A percentile compares a stretch with the other conserved stretches of the same genome.
phyloP scores from a whole-genome alignment of 1,140 invertebrate species.

The Lerema accius region DNA sequence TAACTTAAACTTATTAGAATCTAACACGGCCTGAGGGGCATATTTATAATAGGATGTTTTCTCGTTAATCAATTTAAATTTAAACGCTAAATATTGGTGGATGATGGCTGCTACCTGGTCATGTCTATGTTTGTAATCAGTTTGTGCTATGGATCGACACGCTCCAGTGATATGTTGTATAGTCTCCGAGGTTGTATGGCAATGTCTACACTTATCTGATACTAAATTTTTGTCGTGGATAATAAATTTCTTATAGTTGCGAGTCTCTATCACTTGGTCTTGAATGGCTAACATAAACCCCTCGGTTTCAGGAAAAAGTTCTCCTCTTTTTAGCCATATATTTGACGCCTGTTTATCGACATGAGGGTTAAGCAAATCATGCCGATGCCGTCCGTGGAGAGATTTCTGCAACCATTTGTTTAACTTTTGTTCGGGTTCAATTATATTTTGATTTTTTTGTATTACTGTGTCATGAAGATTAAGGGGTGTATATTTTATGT shows the following conservation, averaged over 20 bases:
- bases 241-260: constrained; percentile 9
- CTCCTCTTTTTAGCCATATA: not conserved
- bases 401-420: not conserved
- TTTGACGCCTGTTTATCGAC: not conserved
- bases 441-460: not conserved
- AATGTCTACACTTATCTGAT: constrained; percentile 6
- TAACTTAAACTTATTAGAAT: not conserved
- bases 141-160: constrained; percentile 9
- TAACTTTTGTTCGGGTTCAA: not conserved
- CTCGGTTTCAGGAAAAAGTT: not conserved
- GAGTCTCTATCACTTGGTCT: constrained; percentile 31
- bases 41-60: constrained; percentile 11
- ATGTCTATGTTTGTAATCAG: constrained; percentile 35
- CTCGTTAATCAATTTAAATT: constrained; percentile 23
- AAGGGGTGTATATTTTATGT: constrained; percentile 23
- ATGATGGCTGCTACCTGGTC: constrained; percentile 37
- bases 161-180: constrained; percentile 7
- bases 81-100: constrained; percentile 29
- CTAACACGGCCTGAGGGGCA: not conserved
- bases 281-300: too few species aligned
- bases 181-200: not conserved
- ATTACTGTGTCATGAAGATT: not conserved
- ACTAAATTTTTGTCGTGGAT: not conserved
- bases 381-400: not conserved
- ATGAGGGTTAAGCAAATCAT: not conserved